Percentiles rank a stretch among this genome's conserved stretches.
Conservation (phyloP, 2,113 vertebrate species). For the Limanda limanda region DNA sequence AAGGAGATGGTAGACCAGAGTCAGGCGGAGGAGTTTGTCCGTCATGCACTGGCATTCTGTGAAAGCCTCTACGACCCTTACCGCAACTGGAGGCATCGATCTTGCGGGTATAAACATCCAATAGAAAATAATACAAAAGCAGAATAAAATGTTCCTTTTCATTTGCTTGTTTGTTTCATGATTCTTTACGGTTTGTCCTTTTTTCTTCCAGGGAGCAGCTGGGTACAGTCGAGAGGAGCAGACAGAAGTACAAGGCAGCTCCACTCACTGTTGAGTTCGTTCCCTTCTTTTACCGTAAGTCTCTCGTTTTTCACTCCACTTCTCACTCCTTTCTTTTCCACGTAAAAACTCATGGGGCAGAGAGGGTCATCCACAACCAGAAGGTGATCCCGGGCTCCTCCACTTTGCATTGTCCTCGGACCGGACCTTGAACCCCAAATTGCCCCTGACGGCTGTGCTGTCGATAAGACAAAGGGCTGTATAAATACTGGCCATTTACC, state of each 20-base stretch:
- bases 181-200: not conserved
- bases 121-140: not conserved
- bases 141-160: not conserved
- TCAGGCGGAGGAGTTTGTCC: conserved; percentile 95
- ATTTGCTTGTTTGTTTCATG: not conserved
- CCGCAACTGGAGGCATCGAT: conserved; percentile 93
- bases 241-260: conserved; percentile 97
- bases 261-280: conserved; percentile 97
- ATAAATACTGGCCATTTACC: not conserved
- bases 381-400: too few relatives aligned
- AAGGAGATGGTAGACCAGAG: conserved; percentile 96
- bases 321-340: not conserved
- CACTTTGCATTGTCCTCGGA: too few relatives aligned
- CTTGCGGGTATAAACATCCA: conserved; percentile 86
- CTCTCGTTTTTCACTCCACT: not conserved
- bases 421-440: too few relatives aligned
- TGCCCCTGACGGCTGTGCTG: too few relatives aligned
- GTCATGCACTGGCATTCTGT: conserved; percentile 94
- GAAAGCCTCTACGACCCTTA: conserved; percentile 98
- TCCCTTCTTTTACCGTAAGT: conserved; percentile 99
- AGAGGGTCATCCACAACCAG: not conserved
- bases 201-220: conserved; percentile 82
- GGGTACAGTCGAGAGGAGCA: conserved; percentile 91
- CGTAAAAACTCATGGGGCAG: not conserved
- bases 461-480: too few relatives aligned